These are phyloP conservation scores for Spialia ferax DNA, from an alignment of 2,888 invertebrate species.

Conservation along the genomic window DNA sequence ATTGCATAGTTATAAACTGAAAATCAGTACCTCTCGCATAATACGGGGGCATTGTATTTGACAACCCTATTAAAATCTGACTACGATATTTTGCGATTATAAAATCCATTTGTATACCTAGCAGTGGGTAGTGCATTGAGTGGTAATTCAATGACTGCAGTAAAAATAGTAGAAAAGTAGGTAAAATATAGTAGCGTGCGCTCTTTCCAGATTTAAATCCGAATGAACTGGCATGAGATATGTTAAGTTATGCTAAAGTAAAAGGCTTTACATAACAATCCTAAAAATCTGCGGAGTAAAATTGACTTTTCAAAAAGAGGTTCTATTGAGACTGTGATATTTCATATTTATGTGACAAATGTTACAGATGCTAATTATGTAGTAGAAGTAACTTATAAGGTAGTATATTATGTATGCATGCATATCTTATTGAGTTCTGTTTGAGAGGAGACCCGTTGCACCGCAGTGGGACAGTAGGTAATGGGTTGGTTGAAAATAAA, in stretches of 20 bases:
- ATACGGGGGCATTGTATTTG: neutral
- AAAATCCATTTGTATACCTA: neutral
- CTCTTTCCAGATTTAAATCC: neutral
- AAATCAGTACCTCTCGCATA: neutral
- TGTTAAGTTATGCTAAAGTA: neutral
- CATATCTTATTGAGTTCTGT: too few species aligned
- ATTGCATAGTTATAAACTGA: too few species aligned
- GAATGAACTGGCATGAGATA: neutral
- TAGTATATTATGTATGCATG: too few species aligned
- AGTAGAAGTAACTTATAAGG: too few species aligned
- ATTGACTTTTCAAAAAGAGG: neutral
- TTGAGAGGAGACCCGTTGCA: too few species aligned
- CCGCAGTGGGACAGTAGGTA: too few species aligned
- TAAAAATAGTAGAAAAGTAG: neutral
- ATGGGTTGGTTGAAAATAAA: too few species aligned
- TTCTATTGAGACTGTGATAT: neutral
- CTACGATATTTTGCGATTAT: neutral
- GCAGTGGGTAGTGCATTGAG: neutral
- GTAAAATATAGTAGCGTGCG: neutral
- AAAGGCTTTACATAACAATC: neutral
- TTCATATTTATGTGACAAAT: too few species aligned
- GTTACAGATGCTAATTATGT: too few species aligned
- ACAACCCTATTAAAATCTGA: neutral
- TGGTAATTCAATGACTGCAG: neutral
- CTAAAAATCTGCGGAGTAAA: neutral